Evolutionary conservation across 2,797 vertebrate genomes (phyloP), one percentile per base, ranked within the genome.

Genomic region (Naso thynnoides): DNA sequence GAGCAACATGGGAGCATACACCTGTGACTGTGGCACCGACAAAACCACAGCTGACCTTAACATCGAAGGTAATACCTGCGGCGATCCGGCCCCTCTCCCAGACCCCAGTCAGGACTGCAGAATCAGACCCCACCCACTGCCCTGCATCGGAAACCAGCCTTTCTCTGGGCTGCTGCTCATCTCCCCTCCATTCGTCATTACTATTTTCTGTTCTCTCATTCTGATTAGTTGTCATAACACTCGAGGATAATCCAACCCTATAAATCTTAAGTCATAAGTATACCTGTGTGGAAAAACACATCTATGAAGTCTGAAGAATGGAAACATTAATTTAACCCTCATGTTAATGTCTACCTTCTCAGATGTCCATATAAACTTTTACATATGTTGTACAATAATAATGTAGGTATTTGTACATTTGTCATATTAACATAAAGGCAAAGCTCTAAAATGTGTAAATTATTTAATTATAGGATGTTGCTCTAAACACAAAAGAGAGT

Each of bases 21-120:
- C 94, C 60, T 99, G 98, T 64, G 96, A 99, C 91, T 99, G 98
- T 66, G 96, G 95, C 31, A 97, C 96, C 19, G 98, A 99, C 90
- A 95, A 96, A 91, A 99, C 97, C 48, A 93, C 94, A 5, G 96
- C 95, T 11, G 94, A 96, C 54, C 96, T 99, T 45, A 94, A 95
- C 91, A 99, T 98, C 82, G 98, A 99, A 94, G 98, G 98, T 92
- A 91, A 91, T 27, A 14, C 55, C 44, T 44, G 76, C 38, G 0
- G 48, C 16, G 9, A 29, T 19, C 26, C 6, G 4, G 66, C 23
- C 29, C 31, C 18, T 29, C 23, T 21, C 33, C 18, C 55, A 57
- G 49, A 38, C 2, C 5, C 23, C 1, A 4, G 14, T 41, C 45
- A 50, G 45, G 72, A 81, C 27, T 4, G 19, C 76, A 70, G 67